Conservation (phyloP, 2,797 vertebrate species). For the Erethizon dorsatum region DNA sequence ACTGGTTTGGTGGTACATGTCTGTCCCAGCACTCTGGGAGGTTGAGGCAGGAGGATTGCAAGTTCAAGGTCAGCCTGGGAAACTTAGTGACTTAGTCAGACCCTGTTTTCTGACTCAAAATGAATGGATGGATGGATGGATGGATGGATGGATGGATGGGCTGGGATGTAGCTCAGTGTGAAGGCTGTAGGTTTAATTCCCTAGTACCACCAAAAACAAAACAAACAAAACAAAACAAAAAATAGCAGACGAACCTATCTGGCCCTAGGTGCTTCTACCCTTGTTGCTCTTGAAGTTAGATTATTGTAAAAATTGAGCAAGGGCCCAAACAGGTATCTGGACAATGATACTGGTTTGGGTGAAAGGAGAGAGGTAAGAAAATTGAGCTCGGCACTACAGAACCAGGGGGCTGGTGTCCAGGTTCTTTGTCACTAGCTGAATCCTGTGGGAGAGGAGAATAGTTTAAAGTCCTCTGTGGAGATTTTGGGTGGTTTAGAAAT, state of each 20-base stretch:
- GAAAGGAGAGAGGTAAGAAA: not conserved
- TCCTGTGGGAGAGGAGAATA: not conserved
- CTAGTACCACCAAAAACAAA: not conserved
- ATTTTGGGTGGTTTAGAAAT: not conserved
- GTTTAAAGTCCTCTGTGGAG: not conserved
- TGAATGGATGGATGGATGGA: not conserved
- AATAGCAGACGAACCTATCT: too few relatives aligned
- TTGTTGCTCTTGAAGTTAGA: not conserved
- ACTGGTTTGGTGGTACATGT: not conserved
- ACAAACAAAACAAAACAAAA: not conserved
- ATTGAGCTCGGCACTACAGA: not conserved
- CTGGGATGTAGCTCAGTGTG: not conserved
- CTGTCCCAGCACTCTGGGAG: not conserved
- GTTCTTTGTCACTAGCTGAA: not conserved
- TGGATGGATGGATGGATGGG: not conserved
- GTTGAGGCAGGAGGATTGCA: not conserved
- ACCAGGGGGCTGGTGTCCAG: not conserved
- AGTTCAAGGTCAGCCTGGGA: not conserved
- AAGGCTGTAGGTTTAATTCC: not conserved
- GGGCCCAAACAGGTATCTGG: not conserved
- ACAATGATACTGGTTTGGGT: not conserved
- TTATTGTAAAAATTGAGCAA: not conserved
- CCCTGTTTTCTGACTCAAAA: not conserved
- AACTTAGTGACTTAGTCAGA: not conserved
- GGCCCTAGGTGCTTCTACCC: not conserved